Evolutionary conservation across 2,797 vertebrate genomes (phyloP).

Genomic region (Picus viridis): DNA sequence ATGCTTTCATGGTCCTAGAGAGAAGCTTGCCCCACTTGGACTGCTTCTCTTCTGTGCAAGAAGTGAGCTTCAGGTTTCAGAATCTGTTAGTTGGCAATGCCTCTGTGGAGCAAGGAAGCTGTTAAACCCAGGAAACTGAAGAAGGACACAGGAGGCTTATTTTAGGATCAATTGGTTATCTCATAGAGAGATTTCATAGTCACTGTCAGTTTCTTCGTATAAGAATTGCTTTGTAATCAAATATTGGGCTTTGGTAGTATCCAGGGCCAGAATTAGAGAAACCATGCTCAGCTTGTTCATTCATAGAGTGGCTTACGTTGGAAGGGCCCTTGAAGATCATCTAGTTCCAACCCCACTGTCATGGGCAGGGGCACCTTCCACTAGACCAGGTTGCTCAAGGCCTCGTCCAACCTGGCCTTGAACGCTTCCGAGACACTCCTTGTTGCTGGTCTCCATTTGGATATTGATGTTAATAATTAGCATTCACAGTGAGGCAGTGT

Average conservation of each 20-base stretch:
- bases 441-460: no score
- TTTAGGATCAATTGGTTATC: not conserved
- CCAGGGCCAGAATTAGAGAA: not conserved
- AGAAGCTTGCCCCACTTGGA: not conserved
- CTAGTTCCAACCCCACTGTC: no score
- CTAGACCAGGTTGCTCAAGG: no score
- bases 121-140: not conserved
- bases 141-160: not conserved
- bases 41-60: not conserved
- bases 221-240: not conserved
- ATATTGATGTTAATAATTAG: not conserved
- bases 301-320: no score
- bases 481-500: not conserved
- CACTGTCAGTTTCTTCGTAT: not conserved
- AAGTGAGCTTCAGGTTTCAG: not conserved
- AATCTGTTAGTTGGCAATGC: not conserved
- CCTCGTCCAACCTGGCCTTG: no score
- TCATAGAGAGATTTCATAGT: not conserved
- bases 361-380: no score
- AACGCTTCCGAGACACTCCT: no score
- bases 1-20: fast-evolving
- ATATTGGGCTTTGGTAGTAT: not conserved
- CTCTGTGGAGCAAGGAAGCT: not conserved
- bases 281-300: not conserved
- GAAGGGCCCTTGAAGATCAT: no score